Evolutionary conservation across 2,888 invertebrate species (phyloP).

Genomic region (Sialis lutaria): DNA sequence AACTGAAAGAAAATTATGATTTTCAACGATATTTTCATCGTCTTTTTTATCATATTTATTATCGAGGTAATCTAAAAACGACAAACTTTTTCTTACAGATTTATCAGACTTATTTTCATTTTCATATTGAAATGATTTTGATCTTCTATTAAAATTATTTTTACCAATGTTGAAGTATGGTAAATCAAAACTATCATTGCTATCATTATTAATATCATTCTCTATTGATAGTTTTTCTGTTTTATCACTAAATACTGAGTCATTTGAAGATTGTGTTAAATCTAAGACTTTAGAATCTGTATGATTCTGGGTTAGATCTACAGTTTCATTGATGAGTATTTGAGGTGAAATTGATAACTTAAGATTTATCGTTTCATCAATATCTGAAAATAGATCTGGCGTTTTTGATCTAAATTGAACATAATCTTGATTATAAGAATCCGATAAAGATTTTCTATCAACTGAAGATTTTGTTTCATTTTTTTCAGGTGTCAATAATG

Average conservation of each 20-base stretch:
- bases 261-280: background rate
- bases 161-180: background rate
- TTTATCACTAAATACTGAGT: background rate
- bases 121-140: background rate
- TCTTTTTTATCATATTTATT: too few species aligned
- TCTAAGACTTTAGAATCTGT: background rate
- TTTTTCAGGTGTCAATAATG: slow-evolving; percentile 5
- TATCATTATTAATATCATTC: background rate
- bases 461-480: too few species aligned
- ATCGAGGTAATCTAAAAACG: too few species aligned
- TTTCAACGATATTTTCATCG: too few species aligned
- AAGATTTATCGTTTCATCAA: slow-evolving; percentile 11
- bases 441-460: too few species aligned
- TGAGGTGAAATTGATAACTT: background rate
- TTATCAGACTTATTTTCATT: background rate
- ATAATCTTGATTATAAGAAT: too few species aligned
- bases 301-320: background rate
- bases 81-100: background rate
- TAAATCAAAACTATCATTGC: background rate
- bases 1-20: too few species aligned
- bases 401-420: too few species aligned
- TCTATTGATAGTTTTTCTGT: background rate
- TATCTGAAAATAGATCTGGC: slow-evolving; percentile 20
- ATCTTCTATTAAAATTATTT: background rate
- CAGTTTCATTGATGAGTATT: background rate